Evolutionary conservation across 2,797 vertebrate genomes (phyloP), one percentile per base, ranked within the genome.

Genomic region (Enteromius unitaeniatus): DNA sequence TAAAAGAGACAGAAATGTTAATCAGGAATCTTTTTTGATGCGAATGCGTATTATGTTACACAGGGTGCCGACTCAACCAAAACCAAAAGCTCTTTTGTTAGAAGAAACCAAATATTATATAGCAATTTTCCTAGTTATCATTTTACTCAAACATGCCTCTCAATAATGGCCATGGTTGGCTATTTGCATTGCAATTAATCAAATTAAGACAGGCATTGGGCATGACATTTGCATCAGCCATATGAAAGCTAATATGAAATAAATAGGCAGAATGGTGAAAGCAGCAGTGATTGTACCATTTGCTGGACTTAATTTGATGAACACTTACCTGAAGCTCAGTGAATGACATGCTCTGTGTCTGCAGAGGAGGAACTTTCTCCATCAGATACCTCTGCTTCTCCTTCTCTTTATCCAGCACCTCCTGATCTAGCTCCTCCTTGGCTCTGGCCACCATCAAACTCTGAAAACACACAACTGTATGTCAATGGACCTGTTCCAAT

Each of bases 381-480:
- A 93, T 92, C 89, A 99, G 94, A 90, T 98, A 97, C 34, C 92
- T 92, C 37, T 87, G 82, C 87, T 99, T 99, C 91, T 99, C 95
- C 1, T 95, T 91, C 84, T 97, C 96, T 14, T 96, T 97, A n/a
- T 97, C 96, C 81, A 94, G 90, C 0, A 94, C 82, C 87, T 99
- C 97, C 88, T 97, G 96, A 6, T 98, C 97, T 93, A 98, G 95
- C 79, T 96, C 95, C 76, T 99, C 98, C 86, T 96, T 97, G 0
- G 97, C 98, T 86, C 93, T 98, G 65, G 97, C 96, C 75, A 97
- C 94, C 97, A 99, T 96, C 93, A 99, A 85, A 91, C 98, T 98
- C 98, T 99, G 58, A 73, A 42, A 10, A 65, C 37, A 80, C n/a
- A 49, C 55, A 34, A 64, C 9, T 58, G n/a, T 37, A 13, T 34